These are phyloP conservation scores for Cantharis nigra DNA, from an alignment of 2,888 invertebrate genomes.

Conservation along the genomic window DNA sequence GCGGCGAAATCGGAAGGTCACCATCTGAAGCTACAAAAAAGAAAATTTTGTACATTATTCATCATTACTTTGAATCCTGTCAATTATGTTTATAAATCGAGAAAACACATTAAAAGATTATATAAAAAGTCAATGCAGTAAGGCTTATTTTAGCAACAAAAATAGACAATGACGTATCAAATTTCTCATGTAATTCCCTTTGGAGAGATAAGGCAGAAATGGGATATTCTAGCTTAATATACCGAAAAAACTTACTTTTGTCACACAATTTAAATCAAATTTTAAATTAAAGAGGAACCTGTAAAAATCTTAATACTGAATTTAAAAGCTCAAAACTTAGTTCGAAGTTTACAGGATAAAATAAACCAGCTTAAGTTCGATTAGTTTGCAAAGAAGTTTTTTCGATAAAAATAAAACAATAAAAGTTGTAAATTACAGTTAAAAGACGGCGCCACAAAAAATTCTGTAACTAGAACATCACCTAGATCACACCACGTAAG, in stretches of 20 bases:
- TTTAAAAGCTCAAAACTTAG: background rate
- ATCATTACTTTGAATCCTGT: conserved; percentile 3
- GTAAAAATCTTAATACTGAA: background rate
- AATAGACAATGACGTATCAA: conserved; percentile 13
- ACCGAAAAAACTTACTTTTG: background rate
- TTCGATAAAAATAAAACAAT: background rate
- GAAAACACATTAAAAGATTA: conserved; percentile 5
- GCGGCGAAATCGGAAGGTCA: conserved; percentile 60
- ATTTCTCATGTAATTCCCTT: conserved; percentile 1
- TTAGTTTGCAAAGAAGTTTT: background rate
- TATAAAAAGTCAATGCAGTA: background rate
- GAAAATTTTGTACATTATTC: conserved; percentile 14
- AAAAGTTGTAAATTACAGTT: background rate
- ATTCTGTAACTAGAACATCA: background rate
- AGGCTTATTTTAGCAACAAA: background rate
- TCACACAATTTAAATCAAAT: background rate
- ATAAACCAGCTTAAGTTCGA: background rate
- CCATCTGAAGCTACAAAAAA: conserved; percentile 60
- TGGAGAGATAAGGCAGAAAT: conserved; percentile 1
- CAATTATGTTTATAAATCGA: conserved; percentile 4
- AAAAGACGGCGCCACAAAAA: background rate
- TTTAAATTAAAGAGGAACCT: background rate
- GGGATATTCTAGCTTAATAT: background rate
- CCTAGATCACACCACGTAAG: background rate
- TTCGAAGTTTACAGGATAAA: background rate